phyloP scores from a whole-genome alignment of 2,113 vertebrate genomes.

The Globicephala melas region DNA sequence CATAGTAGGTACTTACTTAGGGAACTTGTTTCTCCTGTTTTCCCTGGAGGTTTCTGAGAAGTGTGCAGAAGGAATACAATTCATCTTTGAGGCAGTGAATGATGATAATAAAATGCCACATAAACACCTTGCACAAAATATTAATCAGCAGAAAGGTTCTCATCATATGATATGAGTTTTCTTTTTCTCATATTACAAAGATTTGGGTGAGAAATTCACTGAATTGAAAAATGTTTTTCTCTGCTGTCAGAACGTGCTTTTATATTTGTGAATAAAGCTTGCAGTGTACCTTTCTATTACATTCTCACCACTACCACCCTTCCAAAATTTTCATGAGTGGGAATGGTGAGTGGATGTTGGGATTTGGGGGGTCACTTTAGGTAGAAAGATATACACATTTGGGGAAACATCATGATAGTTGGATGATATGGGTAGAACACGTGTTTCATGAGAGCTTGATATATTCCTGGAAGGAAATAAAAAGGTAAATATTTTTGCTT shows the following conservation, averaged over 20 bases:
- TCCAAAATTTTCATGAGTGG: neutral
- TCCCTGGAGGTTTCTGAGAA: neutral
- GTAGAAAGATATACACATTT: neutral
- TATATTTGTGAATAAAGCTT: neutral
- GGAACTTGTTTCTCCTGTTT: neutral
- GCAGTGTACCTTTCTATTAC: neutral
- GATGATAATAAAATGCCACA: neutral
- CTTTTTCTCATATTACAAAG: constrained; percentile 15
- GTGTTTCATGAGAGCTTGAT: neutral
- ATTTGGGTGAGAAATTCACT: neutral
- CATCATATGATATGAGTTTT: constrained; percentile 10
- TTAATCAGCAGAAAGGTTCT: constrained; percentile 1
- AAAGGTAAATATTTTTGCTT: neutral
- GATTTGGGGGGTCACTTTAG: neutral
- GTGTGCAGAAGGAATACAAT: neutral
- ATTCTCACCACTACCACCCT: neutral
- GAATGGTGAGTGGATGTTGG: neutral
- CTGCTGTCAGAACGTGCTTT: neutral
- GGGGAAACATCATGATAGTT: neutral
- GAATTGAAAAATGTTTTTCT: neutral
- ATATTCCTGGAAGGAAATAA: neutral
- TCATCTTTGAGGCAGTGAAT: neutral
- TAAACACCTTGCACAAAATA: neutral
- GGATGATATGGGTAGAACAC: neutral
- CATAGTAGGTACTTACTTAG: neutral